Evolutionary conservation across 1,140 invertebrate species (phyloP), one percentile per base, ranked within the genome.

Genomic region (Scaptomyza graminum): DNA sequence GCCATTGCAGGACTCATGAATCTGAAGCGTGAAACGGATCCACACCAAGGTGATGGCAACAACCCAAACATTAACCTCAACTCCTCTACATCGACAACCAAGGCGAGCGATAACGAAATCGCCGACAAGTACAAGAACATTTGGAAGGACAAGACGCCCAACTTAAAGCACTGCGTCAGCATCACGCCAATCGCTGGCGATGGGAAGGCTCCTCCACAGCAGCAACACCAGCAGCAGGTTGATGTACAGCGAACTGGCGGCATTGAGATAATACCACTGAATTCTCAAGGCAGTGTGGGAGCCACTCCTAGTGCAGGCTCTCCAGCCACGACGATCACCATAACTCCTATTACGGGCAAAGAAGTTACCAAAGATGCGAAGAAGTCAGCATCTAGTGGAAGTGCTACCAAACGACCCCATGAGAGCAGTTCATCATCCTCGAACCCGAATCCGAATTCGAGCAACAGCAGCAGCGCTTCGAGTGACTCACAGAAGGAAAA

Each of bases 401-500:
- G 43, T 49, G 62, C 64, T 11, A 62, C 64, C 0, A 87, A 87
- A 34, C 63, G 82, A 6, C 72, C 82, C 1, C 83, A 88, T 28
- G 82, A 87, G 6, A 69, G 70, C 50, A 68, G 52, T 15, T 73
- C 67, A 9, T 54, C 64, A 2, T 67, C 76, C 13, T 85, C 81
- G 2, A 50, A 5, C 5, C 12, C 37, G 37, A 63, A 11, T 13
- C 12, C 37, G 37, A 63, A 11, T 13, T 37, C 57, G 9, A 66
- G 61, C 43, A 59, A 94, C 95, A 18, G 22, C n/a, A 62, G 49
- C 43, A 60, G 22, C 16, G 46, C 59, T 9, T 74, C 75, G 0
- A 62, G 31, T 1, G 64, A 95, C 95, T 92, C 92, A n/a, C 94
- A 94, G 81, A 91, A 95, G 69, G 96, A 97, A 52, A 96, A 96